Evolutionary conservation across 1,140 invertebrate species (phyloP).

Genomic region (Trialeurodes vaporariorum): DNA sequence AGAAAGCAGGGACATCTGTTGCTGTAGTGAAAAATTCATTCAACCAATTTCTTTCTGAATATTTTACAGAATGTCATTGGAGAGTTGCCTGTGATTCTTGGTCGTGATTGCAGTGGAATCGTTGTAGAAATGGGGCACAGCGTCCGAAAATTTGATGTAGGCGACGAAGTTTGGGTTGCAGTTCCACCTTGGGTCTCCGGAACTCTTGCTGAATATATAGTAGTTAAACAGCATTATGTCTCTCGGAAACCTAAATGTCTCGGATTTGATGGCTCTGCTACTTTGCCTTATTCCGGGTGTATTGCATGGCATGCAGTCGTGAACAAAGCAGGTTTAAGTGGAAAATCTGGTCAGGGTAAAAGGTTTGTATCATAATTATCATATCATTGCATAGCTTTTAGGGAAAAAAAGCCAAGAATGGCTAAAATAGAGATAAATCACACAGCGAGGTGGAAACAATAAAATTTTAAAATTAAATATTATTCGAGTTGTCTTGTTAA

Average conservation of each 20-base stretch:
- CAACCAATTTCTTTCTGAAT: no score
- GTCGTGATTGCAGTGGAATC: slow-evolving; percentile 54
- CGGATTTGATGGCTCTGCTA: slow-evolving; percentile 52
- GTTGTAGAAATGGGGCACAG: slow-evolving; percentile 48
- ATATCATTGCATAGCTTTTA: no score
- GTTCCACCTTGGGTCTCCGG: slow-evolving; percentile 46
- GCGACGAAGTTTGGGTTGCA: slow-evolving; percentile 47
- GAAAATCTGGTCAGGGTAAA: slow-evolving; percentile 42
- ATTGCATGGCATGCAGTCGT: slow-evolving; percentile 53
- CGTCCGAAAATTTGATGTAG: slow-evolving; percentile 46
- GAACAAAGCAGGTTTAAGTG: slow-evolving; percentile 39
- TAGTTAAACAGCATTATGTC: slow-evolving; percentile 43
- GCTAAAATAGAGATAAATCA: no score
- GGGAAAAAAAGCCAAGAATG: no score
- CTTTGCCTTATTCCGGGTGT: slow-evolving; percentile 55
- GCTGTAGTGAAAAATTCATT: no score
- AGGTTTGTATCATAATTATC: slow-evolving; percentile 38
- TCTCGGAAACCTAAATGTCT: slow-evolving; percentile 51
- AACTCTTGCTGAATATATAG: slow-evolving; percentile 47
- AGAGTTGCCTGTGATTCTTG: slow-evolving; percentile 48
- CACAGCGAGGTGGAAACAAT: no score
- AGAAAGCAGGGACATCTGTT: no score
- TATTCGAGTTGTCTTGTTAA: no score
- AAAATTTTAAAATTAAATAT: no score
- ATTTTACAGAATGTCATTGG: slow-evolving; percentile 36